Conservation (phyloP, 2,797 vertebrate species). For the Adrianichthys oophorus region DNA sequence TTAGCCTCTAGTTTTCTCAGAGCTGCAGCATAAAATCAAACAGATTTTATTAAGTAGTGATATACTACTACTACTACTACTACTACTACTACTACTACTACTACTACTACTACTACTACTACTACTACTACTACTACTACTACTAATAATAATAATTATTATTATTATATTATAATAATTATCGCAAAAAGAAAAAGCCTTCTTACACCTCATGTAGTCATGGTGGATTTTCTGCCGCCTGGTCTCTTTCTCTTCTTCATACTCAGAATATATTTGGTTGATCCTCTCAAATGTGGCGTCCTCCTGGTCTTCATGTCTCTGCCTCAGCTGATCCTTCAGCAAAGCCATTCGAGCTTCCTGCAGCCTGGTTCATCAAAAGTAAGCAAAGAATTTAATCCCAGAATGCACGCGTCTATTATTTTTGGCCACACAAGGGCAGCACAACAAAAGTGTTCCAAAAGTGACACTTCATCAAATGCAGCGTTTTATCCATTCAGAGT, state of each 20-base stretch:
- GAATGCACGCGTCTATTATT: neutral
- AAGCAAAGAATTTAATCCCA: neutral
- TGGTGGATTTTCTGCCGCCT: slow-evolving; percentile 76
- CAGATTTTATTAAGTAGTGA: neutral
- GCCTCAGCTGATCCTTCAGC: slow-evolving; percentile 78
- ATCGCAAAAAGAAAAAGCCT: neutral
- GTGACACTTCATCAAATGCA: too few species aligned
- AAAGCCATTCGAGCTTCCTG: slow-evolving; percentile 83
- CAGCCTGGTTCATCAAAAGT: slow-evolving; percentile 72
- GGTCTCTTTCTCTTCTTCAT: slow-evolving; percentile 75
- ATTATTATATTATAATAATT: too few species aligned
- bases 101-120: too few species aligned
- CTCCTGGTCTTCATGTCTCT: slow-evolving; percentile 71
- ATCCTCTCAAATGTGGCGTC: slow-evolving; percentile 69
- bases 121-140: too few species aligned
- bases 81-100: too few species aligned
- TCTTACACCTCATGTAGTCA: slow-evolving; percentile 77
- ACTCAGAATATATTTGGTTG: slow-evolving; percentile 70
- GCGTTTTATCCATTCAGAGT: too few species aligned
- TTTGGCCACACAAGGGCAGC: neutral
- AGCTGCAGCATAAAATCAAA: slow-evolving; percentile 62
- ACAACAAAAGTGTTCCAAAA: too few species aligned
- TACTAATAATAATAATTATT: too few species aligned
- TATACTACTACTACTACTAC: too few species aligned
- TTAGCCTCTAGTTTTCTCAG: slow-evolving; percentile 83